Percentiles rank a stretch among this genome's conserved stretches.
Conservation (phyloP, 1,140 invertebrate species). For the Pogonomyrmex californicus region DNA sequence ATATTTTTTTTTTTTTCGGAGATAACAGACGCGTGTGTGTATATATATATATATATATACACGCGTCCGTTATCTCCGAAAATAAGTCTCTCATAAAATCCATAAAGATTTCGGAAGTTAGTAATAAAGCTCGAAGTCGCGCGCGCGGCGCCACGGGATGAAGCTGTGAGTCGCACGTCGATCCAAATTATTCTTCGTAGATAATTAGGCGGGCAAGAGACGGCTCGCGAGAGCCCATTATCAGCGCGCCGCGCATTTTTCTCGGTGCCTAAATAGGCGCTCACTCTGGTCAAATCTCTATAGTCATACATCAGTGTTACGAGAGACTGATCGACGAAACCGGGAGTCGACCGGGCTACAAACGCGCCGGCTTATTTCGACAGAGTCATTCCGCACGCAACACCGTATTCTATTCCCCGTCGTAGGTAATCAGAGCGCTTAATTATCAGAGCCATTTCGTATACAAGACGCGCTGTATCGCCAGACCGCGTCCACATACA, state of each 20-base stretch:
- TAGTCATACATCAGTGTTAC: conserved; percentile 60
- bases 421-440: conserved; percentile 74
- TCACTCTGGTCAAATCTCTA: conserved; percentile 51
- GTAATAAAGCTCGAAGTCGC: conserved; percentile 14
- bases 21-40: conserved; percentile 1
- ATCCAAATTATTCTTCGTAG: conserved; percentile 41
- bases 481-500: conserved; percentile 28
- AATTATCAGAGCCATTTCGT: conserved; percentile 67
- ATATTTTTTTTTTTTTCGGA: conserved; percentile 9
- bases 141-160: conserved; percentile 25
- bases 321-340: conserved; percentile 59
- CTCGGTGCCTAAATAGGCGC: conserved; percentile 39
- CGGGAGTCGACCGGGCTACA: conserved; percentile 56
- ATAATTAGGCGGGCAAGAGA: conserved; percentile 43
- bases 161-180: conserved; percentile 45
- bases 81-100: conserved; percentile 17
- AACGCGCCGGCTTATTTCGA: conserved; percentile 67
- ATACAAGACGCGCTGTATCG: conserved; percentile 51
- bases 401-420: conserved; percentile 33
- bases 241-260: conserved; percentile 45
- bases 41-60: no score
- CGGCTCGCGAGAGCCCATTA: conserved; percentile 42
- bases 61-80: conserved; percentile 11
- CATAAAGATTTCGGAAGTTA: conserved; percentile 48
- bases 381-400: conserved; percentile 63